These are phyloP conservation scores for Cylindroiulus punctatus DNA, from an alignment of 2,888 invertebrate species.

Conservation along the genomic window DNA sequence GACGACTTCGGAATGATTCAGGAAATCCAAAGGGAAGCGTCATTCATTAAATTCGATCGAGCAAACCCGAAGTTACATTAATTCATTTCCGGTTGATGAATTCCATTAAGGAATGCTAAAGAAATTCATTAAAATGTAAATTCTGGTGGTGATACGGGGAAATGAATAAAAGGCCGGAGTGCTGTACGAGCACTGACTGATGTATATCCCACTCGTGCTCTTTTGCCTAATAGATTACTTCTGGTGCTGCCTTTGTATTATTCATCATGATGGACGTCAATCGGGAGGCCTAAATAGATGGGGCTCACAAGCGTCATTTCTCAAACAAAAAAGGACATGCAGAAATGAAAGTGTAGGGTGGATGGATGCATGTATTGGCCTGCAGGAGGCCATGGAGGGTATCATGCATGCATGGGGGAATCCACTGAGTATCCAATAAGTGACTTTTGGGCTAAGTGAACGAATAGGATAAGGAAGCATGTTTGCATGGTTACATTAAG, in stretches of 20 bases:
- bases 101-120: slow-evolving; percentile 56
- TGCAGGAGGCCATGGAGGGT: neutral
- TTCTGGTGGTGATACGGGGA: slow-evolving; percentile 50
- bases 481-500: neutral
- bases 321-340: slow-evolving; percentile 17
- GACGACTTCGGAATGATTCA: neutral
- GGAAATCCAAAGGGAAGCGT: slow-evolving; percentile 46
- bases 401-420: neutral
- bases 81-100: slow-evolving; percentile 57
- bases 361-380: neutral
- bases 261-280: slow-evolving; percentile 52
- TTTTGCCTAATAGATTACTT: slow-evolving; percentile 52
- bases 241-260: slow-evolving; percentile 48
- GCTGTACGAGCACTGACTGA: slow-evolving; percentile 21
- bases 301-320: slow-evolving; percentile 10
- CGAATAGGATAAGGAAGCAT: neutral
- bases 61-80: slow-evolving; percentile 52
- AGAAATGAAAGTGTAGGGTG: slow-evolving; percentile 29
- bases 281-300: slow-evolving; percentile 44
- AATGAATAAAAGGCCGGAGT: slow-evolving; percentile 46
- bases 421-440: neutral
- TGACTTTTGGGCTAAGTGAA: neutral
- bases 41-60: slow-evolving; percentile 52
- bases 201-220: slow-evolving; percentile 28
- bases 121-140: slow-evolving; percentile 57